Evolutionary conservation across 2,113 vertebrate species (phyloP).

Genomic region (Oncorhynchus keta): DNA sequence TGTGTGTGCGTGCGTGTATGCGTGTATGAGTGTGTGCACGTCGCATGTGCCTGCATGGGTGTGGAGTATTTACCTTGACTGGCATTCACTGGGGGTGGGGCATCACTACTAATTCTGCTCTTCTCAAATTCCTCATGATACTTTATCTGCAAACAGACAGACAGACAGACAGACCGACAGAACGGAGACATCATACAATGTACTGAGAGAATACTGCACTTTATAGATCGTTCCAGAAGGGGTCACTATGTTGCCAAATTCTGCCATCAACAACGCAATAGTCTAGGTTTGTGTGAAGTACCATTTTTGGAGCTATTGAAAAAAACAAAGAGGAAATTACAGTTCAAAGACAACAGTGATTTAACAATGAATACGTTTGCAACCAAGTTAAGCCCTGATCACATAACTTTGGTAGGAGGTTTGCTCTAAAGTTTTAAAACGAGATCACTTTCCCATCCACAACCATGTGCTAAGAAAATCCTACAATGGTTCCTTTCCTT

Average conservation of each 20-base stretch:
- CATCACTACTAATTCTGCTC: slow-evolving; percentile 81
- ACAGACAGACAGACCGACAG: background rate
- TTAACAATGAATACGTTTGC: background rate
- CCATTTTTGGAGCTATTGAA: slow-evolving; percentile 42
- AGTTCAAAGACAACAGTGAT: background rate
- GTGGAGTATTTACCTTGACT: slow-evolving; percentile 63
- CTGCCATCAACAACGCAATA: background rate
- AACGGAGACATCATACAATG: background rate
- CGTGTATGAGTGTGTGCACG: background rate
- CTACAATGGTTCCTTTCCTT: background rate
- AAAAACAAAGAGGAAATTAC: background rate
- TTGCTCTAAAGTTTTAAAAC: background rate
- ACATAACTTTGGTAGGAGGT: background rate
- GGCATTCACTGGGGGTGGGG: slow-evolving; percentile 70
- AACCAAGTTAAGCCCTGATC: background rate
- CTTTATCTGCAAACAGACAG: slow-evolving; percentile 79
- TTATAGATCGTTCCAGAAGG: slow-evolving; percentile 26
- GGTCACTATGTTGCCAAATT: slow-evolving; percentile 1
- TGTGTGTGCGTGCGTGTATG: background rate
- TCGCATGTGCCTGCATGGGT: background rate
- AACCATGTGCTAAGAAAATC: background rate
- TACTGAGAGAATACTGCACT: background rate
- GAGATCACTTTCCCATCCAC: background rate
- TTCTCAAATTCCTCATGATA: slow-evolving; percentile 96
- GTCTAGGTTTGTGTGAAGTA: background rate